Evolutionary conservation across 2,888 invertebrate species (phyloP), one percentile per base, ranked within the genome.

Genomic region (Dilophus febrilis): DNA sequence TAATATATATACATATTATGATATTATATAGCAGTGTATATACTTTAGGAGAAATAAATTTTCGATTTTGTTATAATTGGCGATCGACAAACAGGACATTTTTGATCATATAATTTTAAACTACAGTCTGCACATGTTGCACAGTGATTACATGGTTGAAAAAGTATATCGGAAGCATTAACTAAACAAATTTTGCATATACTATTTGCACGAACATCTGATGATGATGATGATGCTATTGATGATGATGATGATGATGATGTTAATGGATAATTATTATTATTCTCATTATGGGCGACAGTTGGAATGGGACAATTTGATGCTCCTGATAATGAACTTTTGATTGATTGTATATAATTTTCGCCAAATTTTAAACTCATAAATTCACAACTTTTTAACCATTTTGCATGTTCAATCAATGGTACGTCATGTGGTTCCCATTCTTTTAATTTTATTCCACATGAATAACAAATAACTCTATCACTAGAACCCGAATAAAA

Each of bases 401-500:
- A 22, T 28, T 37, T 36, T 16, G 35, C 38, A 33, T 42, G 42
- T 17, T 40, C 42, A 3, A 37, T 32, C 40, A 40, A 42, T 13
- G 40, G 37, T 29, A 40, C 38, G 29, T 42, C 42, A 7, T 29
- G 19, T 3, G 7, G 12, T 38, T 34, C 32, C 42, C 40, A 42
- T 22, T 42, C 14, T 19, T 17, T 36, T 12, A 42, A 10, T 5
- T 22, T n/a, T 16, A 33, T 10, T 4, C 40, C 42, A 14, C 42
- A 42, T 22, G 34, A 37, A 27, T 37, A 42, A 28, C 42, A 42
- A 5, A 19, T 35, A 7, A 30, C 27, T 17, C 6, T 10, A 17
- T 42, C 42, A 6, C 30, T 27, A 13, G 11, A 26, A 7, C 40
- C 42, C n/a, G n/a, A 32, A 16, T 42, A 42, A 35, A 42, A 42